Conservation (phyloP, 2,888 invertebrate genomes). For the Clitarchus hookeri region DNA sequence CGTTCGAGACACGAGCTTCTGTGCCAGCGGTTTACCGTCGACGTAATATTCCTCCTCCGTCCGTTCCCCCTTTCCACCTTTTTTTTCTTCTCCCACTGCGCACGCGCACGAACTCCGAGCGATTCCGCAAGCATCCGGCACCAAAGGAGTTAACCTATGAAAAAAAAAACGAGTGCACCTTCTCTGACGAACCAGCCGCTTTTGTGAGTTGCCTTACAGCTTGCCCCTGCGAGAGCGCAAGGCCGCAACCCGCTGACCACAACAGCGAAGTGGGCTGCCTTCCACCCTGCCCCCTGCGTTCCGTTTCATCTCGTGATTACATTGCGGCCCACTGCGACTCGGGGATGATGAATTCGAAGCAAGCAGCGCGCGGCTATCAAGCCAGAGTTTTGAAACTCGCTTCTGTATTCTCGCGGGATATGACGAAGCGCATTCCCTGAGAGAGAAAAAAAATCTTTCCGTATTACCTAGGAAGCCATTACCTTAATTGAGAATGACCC, state of each 20-base stretch:
- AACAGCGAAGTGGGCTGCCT: not conserved
- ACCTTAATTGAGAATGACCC: too few species aligned
- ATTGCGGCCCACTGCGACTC: not conserved
- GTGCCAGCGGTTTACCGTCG: not conserved
- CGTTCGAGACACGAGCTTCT: not conserved
- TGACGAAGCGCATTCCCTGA: not conserved
- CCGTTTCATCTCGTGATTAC: slow-evolving; percentile 2
- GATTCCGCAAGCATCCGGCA: not conserved
- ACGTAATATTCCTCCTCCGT: not conserved
- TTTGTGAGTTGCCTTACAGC: not conserved
- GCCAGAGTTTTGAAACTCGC: not conserved
- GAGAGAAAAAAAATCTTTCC: too few species aligned
- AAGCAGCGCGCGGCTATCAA: not conserved
- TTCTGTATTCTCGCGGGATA: not conserved
- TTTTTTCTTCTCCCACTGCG: too few species aligned
- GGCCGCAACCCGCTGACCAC: not conserved
- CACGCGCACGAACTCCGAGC: not conserved
- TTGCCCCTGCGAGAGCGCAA: not conserved
- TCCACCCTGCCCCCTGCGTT: too few species aligned
- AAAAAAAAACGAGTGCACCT: not conserved
- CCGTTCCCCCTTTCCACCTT: not conserved
- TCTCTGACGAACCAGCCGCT: not conserved
- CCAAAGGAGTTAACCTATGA: not conserved
- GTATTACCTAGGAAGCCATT: too few species aligned
- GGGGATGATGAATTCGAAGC: not conserved